Percentiles rank a stretch among this genome's conserved stretches.
Evolutionary conservation across 1,140 invertebrate species (phyloP).

Genomic region (Trypoxylus dichotomus): DNA sequence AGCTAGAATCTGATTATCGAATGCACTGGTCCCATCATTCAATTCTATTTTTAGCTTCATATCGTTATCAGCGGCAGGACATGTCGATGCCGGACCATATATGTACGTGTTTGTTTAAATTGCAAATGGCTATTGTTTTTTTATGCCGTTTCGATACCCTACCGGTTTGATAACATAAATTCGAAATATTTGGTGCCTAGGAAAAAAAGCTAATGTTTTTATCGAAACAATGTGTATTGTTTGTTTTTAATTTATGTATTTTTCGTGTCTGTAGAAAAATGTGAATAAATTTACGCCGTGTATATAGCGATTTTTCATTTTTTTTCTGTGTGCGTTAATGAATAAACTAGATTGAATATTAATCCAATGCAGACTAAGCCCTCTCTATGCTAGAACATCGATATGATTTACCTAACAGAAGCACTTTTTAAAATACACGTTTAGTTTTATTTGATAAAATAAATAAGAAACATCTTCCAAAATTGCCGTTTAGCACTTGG

Average conservation of each 20-base stretch:
- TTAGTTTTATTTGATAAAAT: too few species aligned
- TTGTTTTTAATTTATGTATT: conserved; percentile 8
- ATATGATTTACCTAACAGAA: too few species aligned
- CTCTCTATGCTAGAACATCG: too few species aligned
- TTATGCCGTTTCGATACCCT: not conserved
- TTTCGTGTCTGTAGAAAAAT: not conserved
- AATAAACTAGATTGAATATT: too few species aligned
- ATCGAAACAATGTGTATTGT: not conserved
- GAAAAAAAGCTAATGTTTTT: not conserved
- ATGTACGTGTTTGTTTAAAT: not conserved
- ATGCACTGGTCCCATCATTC: not conserved
- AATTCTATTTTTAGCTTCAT: not conserved
- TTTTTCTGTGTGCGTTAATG: too few species aligned
- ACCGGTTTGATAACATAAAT: not conserved
- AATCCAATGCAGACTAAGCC: too few species aligned
- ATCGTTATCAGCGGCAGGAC: not conserved
- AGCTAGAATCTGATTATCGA: not conserved
- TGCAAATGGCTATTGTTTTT: conserved; percentile 3
- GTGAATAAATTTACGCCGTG: too few species aligned
- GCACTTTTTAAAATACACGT: too few species aligned
- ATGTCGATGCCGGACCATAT: not conserved
- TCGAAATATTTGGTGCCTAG: not conserved
- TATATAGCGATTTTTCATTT: too few species aligned
- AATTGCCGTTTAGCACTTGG: too few species aligned
- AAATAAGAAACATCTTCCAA: too few species aligned